These are phyloP conservation scores for Leptarthrus brevirostris DNA, from an alignment of 2,888 invertebrate genomes.

Conservation along the genomic window DNA sequence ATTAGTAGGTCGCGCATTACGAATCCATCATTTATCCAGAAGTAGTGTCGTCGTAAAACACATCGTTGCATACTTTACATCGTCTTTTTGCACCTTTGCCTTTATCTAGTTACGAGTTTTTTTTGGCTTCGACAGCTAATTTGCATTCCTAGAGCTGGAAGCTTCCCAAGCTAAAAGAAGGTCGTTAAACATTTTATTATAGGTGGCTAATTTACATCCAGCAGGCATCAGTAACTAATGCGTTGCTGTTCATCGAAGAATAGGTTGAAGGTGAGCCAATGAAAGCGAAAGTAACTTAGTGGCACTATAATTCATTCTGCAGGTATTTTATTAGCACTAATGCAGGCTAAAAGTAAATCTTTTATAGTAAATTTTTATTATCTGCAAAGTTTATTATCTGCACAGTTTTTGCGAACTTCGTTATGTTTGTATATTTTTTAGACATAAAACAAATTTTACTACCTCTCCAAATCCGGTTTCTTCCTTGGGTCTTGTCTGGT, in stretches of 20 bases:
- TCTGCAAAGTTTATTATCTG: too few relatives aligned
- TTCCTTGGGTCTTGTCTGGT: too few relatives aligned
- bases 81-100: slow-evolving; percentile 12
- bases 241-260: not conserved
- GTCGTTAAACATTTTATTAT: slow-evolving; percentile 34
- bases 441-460: too few relatives aligned
- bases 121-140: slow-evolving; percentile 16
- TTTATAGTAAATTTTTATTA: too few relatives aligned
- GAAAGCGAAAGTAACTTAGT: slow-evolving; percentile 43
- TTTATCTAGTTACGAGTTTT: slow-evolving; percentile 14
- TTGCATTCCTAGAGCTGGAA: slow-evolving; percentile 38
- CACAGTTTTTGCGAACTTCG: too few relatives aligned
- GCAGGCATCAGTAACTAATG: slow-evolving; percentile 11
- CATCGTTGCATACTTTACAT: slow-evolving; percentile 15
- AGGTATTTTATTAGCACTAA: too few relatives aligned
- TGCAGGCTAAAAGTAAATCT: too few relatives aligned
- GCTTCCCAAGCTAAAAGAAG: slow-evolving; percentile 41
- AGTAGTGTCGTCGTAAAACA: not conserved
- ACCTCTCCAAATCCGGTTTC: too few relatives aligned
- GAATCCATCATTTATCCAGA: not conserved
- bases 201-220: slow-evolving; percentile 26
- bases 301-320: too few relatives aligned
- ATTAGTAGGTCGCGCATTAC: slow-evolving; percentile 1
- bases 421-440: too few relatives aligned
- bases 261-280: slow-evolving; percentile 17